phyloP scores from a whole-genome alignment of 2,888 invertebrate genomes.

The Habrosyne pyritoides region DNA sequence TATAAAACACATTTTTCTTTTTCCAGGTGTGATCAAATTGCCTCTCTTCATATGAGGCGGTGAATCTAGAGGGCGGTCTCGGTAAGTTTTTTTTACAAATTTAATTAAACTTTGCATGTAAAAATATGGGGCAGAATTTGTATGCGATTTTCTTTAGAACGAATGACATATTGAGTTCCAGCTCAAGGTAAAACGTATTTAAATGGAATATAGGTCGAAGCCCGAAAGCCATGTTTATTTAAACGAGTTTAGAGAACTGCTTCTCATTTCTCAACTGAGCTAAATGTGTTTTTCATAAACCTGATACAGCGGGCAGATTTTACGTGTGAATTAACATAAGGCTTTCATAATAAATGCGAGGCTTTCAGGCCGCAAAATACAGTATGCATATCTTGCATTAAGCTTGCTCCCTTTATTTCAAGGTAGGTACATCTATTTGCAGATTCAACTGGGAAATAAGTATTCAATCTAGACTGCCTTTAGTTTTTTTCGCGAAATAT shows the following conservation, averaged over 20 bases:
- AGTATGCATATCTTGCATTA: not conserved
- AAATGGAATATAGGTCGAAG: not conserved
- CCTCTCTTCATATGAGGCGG: not conserved
- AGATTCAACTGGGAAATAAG: too few species aligned
- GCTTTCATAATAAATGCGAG: not conserved
- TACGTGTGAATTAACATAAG: not conserved
- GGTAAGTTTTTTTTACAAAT: not conserved
- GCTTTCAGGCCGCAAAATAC: not conserved
- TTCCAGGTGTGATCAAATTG: not conserved
- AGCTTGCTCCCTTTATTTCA: not conserved
- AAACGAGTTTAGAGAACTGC: not conserved
- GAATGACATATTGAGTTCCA: not conserved
- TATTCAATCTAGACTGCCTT: too few species aligned
- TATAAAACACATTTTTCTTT: not conserved
- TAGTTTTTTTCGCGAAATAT: too few species aligned
- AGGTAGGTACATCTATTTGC: too few species aligned
- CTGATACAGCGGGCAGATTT: not conserved
- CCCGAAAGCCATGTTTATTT: not conserved
- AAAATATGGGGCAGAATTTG: not conserved
- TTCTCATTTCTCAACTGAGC: not conserved
- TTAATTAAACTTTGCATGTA: not conserved
- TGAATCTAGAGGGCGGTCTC: not conserved
- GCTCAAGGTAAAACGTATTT: constrained; percentile 1
- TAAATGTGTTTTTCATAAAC: not conserved
- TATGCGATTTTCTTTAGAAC: not conserved